Evolutionary conservation across 2,888 invertebrate genomes (phyloP), one percentile per base, ranked within the genome.

Genomic region (Saturnia japonica): DNA sequence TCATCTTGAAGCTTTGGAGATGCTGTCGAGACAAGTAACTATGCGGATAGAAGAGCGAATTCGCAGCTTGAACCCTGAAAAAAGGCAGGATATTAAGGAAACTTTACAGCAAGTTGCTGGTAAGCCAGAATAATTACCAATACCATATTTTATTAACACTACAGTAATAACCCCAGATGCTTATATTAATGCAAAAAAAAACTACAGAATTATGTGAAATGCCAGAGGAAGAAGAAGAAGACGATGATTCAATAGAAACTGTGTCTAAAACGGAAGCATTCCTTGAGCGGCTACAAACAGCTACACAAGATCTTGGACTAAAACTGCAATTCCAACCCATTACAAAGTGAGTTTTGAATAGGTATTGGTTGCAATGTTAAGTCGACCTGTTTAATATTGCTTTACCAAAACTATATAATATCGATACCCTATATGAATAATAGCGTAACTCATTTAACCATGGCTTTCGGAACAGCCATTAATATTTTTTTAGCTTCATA

Each of bases 1-100:
- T 0, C 98, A 98, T 85, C 91, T 98, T 73, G 99, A 99, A 93
- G 98, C 98, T 0, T 88, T 99, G 66, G 98, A 99, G 91, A 97
- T 98, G 96, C 89, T 99, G 3, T 98, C 98, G 0, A 96, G 96
- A 76, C 97, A 98, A 87, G 96, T 97, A 70, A 95, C 94, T 75
- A 95, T 97, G 81, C 96, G 97, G 83, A 94, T 97, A 78, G 95
- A 97, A 74, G 95, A 96, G 28, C 87, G 96, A 9, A 81, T 96
- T 66, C 92, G 95, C 19, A 88, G 94, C 0, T 89, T 95, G 0
- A 94, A 95, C 25, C 94, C 95, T 0, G 94, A 95, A 19, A 95
- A 96, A 45, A 88, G 96, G 67, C 92, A 90, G 62, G 96, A 96
- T 7, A 91, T 97, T 69, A 96, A 97, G 83, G 97, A 97, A 79